phyloP scores from a whole-genome alignment of 2,888 invertebrate species.

The Leptopilina myrica region DNA sequence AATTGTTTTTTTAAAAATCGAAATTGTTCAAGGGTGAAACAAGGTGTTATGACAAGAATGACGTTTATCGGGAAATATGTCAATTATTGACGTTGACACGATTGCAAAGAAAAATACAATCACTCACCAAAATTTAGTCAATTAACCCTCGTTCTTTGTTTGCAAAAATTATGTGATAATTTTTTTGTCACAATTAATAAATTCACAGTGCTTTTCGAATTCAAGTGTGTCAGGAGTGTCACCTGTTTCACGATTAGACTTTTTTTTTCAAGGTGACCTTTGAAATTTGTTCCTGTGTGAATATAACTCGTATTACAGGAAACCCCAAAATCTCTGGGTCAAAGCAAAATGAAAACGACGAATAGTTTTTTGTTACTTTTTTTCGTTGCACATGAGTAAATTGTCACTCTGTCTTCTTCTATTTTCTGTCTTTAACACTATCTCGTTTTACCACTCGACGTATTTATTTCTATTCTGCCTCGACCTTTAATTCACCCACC shows the following conservation, averaged over 20 bases:
- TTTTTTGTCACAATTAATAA: slow-evolving; percentile 25
- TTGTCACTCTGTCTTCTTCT: too few relatives aligned
- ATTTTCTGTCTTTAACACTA: too few relatives aligned
- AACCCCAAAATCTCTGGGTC: not conserved
- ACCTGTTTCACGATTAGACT: slow-evolving; percentile 63
- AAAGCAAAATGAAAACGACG: too few relatives aligned
- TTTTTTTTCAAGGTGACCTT: slow-evolving; percentile 73
- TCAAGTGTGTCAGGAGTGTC: slow-evolving; percentile 61
- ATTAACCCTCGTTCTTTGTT: not conserved
- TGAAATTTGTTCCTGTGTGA: slow-evolving; percentile 50
- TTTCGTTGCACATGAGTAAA: too few relatives aligned
- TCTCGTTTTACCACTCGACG: too few relatives aligned
- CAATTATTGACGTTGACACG: not conserved
- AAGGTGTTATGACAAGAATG: not conserved
- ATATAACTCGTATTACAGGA: too few relatives aligned
- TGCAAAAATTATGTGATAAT: not conserved
- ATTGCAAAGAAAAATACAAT: slow-evolving; percentile 39
- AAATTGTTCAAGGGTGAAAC: not conserved
- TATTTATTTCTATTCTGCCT: too few relatives aligned
- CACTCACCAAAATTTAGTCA: slow-evolving; percentile 52
- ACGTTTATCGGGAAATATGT: slow-evolving; percentile 10
- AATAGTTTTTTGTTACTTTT: too few relatives aligned
- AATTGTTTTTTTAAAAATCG: not conserved
- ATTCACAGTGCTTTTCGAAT: slow-evolving; percentile 46
- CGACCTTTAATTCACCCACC: slow-evolving; percentile 45